Percentiles rank a stretch among this genome's conserved stretches.
phyloP scores from a whole-genome alignment of 2,797 vertebrate genomes.

The Lepilemur ruficaudatus region DNA sequence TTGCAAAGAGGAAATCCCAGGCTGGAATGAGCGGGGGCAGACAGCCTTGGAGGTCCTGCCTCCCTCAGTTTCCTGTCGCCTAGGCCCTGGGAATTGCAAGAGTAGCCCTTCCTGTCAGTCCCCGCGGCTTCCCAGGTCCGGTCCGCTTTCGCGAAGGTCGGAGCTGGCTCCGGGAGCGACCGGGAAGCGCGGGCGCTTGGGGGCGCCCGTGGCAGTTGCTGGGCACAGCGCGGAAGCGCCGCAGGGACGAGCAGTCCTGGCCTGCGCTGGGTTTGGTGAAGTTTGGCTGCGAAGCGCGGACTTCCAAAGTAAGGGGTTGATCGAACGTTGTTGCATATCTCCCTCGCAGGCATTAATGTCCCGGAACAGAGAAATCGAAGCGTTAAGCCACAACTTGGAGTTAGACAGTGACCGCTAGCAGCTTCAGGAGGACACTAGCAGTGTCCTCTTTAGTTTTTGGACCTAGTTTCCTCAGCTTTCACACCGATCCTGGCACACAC shows the following conservation, averaged over 20 bases:
- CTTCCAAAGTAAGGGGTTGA: neutral
- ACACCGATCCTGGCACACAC: neutral
- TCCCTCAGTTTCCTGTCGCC: neutral
- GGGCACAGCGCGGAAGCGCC: fast-evolving
- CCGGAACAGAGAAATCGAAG: neutral
- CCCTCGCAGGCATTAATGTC: neutral
- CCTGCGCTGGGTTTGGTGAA: neutral
- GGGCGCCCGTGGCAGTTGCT: conserved; percentile 44
- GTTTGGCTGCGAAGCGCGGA: fast-evolving
- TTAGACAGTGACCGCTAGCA: neutral
- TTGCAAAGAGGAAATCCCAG: neutral
- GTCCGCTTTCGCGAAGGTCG: neutral
- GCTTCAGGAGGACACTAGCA: neutral
- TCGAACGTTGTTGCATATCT: neutral
- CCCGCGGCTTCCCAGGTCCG: neutral
- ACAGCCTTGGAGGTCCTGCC: neutral
- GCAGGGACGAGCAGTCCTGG: fast-evolving
- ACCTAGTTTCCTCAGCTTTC: neutral
- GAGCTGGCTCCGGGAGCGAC: fast-evolving
- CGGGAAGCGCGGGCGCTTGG: neutral
- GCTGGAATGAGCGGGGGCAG: neutral
- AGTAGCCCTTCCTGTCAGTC: neutral
- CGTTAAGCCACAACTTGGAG: neutral
- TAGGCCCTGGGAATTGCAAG: neutral
- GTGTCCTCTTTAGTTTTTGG: neutral